Base-by-base conservation (phyloP, 1,140 invertebrate genomes). In the Thalassaphorura encarpata region DNA sequence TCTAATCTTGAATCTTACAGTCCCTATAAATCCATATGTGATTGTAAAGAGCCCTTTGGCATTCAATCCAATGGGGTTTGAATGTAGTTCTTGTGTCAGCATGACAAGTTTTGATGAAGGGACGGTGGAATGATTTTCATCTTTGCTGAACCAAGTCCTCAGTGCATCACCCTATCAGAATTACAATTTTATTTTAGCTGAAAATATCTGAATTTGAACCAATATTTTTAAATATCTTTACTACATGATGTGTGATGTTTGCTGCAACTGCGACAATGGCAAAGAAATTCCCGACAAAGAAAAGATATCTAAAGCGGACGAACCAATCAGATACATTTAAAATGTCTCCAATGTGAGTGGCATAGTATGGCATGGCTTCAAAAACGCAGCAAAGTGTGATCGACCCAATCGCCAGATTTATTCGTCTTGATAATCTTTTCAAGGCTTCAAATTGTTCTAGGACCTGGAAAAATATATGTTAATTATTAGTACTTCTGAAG, bases 361-460 rank as follows among this genome's bases (percentile, higher is more conserved):
- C 33, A 31, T 52, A 52, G 23, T 52, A 52, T 1, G 51, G 51
- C 33, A 52, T 52, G 0, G 51, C 51, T 52, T 52, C 51, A 3
- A 52, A 18, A 19, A 52, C 29, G 39, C n/a, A n/a, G 27, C 51
- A 52, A 18, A 52, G 39, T 19, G 51, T 52, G 19, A 42, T 18
- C 2, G 36, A 15, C 6, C 51, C 51, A 43, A 52, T 42, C n/a
- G 23, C 51, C 16, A 3, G 6, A 28, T 52, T 52, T 16, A 52
- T 52, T 29, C 41, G 39, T 19, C 39, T 24, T 0, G 39, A 13
- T 6, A 52, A 19, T 2, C n/a, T 27, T 26, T 52, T 52, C 1
- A 33, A 19, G 1, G 18, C 13, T 24, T 52, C 18, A 18, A 40
- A 52, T 26, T 42, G 33, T 3, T 40, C 24, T 26, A 52, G 8